These are phyloP conservation scores for Drosophila gaucha DNA, from an alignment of 2,888 invertebrate species.

Conservation along the genomic window DNA sequence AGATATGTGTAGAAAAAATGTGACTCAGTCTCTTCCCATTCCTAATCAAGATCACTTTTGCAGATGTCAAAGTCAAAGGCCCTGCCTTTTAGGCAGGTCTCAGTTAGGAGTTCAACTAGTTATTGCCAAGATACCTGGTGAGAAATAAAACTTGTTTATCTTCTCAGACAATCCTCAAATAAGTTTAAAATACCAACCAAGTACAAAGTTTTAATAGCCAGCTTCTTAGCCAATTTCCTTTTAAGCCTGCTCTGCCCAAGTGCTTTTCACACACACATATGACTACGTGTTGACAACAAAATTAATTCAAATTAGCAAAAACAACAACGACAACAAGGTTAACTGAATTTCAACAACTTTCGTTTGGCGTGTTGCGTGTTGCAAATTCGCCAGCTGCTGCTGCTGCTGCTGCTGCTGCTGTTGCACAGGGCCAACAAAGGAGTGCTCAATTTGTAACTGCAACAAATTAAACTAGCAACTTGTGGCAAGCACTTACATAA, in stretches of 20 bases:
- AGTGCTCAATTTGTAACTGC: slow-evolving; percentile 47
- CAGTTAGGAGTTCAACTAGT: background rate
- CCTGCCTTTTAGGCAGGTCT: background rate
- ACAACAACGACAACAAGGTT: slow-evolving; percentile 46
- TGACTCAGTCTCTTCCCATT: too few species aligned
- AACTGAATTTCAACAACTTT: slow-evolving; percentile 74
- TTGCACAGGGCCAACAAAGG: slow-evolving; percentile 39
- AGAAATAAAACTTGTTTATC: background rate
- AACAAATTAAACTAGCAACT: slow-evolving; percentile 50
- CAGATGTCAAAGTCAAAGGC: background rate
- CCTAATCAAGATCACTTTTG: background rate
- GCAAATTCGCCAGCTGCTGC: slow-evolving; percentile 48
- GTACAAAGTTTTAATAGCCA: background rate
- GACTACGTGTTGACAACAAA: slow-evolving; percentile 75
- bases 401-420: slow-evolving; percentile 9
- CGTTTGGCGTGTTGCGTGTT: slow-evolving; percentile 66
- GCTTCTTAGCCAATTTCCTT: slow-evolving; percentile 15
- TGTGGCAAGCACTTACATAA: slow-evolving; percentile 55
- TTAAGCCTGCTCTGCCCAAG: background rate
- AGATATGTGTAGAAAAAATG: too few species aligned
- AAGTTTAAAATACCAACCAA: background rate
- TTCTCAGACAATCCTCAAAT: background rate
- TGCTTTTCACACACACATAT: slow-evolving; percentile 66
- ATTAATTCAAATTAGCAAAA: slow-evolving; percentile 73
- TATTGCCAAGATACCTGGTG: background rate